Percentiles rank a stretch among this genome's conserved stretches.
Conservation (phyloP, 2,113 vertebrate genomes). For the Deroptyus accipitrinus region DNA sequence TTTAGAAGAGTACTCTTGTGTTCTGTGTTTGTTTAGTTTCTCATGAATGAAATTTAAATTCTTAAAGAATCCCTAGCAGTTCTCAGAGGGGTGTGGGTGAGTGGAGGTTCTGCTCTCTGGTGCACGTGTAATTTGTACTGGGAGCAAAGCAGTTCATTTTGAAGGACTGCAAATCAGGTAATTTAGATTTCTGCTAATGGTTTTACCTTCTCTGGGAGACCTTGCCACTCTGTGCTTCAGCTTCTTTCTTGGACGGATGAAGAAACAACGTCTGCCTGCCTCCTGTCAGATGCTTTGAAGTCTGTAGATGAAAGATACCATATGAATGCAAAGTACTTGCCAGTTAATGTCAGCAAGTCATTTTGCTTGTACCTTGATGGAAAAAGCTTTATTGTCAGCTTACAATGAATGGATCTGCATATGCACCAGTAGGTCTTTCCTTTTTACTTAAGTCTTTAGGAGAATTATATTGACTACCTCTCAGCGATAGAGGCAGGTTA, state of each 20-base stretch:
- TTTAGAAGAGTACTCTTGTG: not conserved
- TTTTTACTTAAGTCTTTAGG: not conserved
- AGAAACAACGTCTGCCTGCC: constrained; percentile 13
- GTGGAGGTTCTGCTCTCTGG: not conserved
- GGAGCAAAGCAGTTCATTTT: not conserved
- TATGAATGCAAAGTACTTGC: constrained; percentile 59
- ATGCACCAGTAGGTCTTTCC: constrained; percentile 13
- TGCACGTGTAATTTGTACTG: not conserved
- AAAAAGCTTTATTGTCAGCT: constrained; percentile 37
- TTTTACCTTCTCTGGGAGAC: constrained; percentile 47
- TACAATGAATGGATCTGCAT: constrained; percentile 52
- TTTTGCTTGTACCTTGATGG: constrained; percentile 50
- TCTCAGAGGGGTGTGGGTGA: not conserved
- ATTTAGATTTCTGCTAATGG: constrained; percentile 31
- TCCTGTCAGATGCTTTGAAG: constrained; percentile 61
- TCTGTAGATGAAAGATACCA: constrained; percentile 61
- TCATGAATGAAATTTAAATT: constrained; percentile 43
- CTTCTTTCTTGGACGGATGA: not conserved
- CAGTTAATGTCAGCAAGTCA: constrained; percentile 60
- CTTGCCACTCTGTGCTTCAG: not conserved
- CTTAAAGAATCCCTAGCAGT: not conserved
- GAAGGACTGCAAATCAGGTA: not conserved
- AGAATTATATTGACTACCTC: constrained; percentile 6
- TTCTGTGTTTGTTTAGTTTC: constrained; percentile 36
- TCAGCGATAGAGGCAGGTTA: constrained; percentile 4